These are phyloP conservation scores for Acropternis orthonyx DNA, from an alignment of 2,797 vertebrate genomes.

Conservation along the genomic window DNA sequence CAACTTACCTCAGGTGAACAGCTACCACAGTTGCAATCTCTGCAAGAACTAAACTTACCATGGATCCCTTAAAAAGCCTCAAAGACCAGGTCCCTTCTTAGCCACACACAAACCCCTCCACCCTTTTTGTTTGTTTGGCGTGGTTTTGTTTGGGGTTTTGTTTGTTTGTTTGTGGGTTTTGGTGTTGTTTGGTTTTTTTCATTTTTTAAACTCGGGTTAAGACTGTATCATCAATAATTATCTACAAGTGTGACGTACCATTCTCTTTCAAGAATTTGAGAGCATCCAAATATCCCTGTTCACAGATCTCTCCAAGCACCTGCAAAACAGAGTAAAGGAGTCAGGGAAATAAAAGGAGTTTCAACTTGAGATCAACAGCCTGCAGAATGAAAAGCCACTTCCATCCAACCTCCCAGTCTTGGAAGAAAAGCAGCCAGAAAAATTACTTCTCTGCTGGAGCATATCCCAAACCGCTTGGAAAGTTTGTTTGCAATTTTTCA, in stretches of 20 bases:
- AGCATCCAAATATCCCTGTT: constrained; percentile 89
- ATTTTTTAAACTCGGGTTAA: not conserved
- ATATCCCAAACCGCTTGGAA: not conserved
- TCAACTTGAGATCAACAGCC: not conserved
- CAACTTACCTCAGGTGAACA: not conserved
- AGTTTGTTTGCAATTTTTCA: not conserved
- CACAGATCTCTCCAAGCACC: constrained; percentile 87
- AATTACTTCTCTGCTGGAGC: not conserved
- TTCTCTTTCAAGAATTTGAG: constrained; percentile 87
- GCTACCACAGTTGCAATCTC: not conserved
- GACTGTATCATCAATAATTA: not conserved
- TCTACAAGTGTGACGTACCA: constrained; percentile 75
- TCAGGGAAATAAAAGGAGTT: not conserved
- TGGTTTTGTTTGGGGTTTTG: not conserved
- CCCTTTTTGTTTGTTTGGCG: not conserved
- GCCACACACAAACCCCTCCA: not conserved
- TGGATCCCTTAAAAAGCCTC: not conserved
- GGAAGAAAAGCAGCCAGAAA: not conserved
- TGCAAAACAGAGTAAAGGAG: constrained; percentile 55
- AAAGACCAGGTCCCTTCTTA: not conserved
- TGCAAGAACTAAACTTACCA: not conserved
- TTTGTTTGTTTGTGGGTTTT: not conserved
- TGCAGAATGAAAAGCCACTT: not conserved
- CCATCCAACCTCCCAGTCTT: not conserved
- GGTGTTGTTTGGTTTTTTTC: not conserved